phyloP scores from a whole-genome alignment of 2,113 vertebrate genomes.

The Octodon degus region DNA sequence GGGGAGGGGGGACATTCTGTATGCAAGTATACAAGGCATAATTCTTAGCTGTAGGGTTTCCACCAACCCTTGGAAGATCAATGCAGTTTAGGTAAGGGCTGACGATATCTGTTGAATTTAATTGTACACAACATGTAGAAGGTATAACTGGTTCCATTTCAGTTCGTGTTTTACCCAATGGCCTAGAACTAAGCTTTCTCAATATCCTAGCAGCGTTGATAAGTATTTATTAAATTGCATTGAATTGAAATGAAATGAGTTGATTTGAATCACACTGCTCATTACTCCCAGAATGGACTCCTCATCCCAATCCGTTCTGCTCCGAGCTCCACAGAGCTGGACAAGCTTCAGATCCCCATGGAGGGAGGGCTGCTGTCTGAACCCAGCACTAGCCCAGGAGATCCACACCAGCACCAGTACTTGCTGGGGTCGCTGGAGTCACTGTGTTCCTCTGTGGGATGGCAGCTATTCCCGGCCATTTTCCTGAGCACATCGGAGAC shows the following conservation, averaged over 20 bases:
- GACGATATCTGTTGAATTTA: background rate
- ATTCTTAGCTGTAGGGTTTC: background rate
- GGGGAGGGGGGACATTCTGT: background rate
- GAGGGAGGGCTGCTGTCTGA: background rate
- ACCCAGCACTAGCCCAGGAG: background rate
- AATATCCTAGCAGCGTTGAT: background rate
- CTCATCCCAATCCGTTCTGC: background rate
- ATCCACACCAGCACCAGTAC: background rate
- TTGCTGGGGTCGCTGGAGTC: background rate
- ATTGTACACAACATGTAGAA: background rate
- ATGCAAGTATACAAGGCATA: background rate
- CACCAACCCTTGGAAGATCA: background rate
- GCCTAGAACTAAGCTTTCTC: constrained; percentile 35
- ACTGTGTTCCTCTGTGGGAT: background rate
- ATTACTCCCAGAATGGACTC: background rate
- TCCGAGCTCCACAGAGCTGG: background rate
- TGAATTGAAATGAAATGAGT: constrained; percentile 32
- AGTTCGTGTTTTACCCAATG: background rate
- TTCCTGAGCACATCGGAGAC: background rate
- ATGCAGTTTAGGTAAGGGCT: background rate
- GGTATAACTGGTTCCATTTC: constrained; percentile 6
- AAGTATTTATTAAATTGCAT: constrained; percentile 51
- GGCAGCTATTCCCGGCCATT: background rate
- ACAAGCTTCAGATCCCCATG: background rate
- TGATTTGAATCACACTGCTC: background rate